Percentiles rank a stretch among this genome's conserved stretches.
Evolutionary conservation across 2,797 vertebrate species (phyloP).

Genomic region (Chiloscyllium punctatum): DNA sequence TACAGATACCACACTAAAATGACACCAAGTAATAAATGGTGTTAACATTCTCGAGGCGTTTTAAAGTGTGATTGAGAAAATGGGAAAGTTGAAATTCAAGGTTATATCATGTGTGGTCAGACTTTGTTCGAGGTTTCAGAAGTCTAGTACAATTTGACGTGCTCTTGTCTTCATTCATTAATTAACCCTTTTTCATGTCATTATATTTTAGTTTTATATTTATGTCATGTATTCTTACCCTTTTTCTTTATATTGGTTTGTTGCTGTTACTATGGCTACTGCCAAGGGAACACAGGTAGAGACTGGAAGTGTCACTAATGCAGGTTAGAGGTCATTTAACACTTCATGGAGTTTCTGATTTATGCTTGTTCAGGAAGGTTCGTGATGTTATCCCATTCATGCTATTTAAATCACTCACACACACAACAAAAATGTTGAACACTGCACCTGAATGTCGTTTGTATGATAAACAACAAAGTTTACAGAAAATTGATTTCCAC

Average conservation of each 20-base stretch:
- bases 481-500: not conserved
- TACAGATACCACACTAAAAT: not conserved
- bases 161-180: not conserved
- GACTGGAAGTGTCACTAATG: not conserved
- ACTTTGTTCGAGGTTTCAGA: not conserved
- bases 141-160: no score
- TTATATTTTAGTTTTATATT: not conserved
- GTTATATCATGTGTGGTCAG: not conserved
- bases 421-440: conserved; percentile 3
- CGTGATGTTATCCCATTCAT: not conserved
- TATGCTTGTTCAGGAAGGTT: not conserved
- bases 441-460: not conserved
- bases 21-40: not conserved
- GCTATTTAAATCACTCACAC: not conserved
- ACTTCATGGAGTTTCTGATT: not conserved
- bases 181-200: not conserved
- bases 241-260: not conserved
- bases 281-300: not conserved
- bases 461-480: not conserved
- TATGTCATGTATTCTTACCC: not conserved
- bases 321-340: not conserved
- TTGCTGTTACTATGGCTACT: not conserved
- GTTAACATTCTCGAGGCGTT: not conserved
- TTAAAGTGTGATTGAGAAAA: not conserved
- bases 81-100: not conserved